phyloP scores from a whole-genome alignment of 2,888 invertebrate genomes.

The Onthophagus sagittarius region DNA sequence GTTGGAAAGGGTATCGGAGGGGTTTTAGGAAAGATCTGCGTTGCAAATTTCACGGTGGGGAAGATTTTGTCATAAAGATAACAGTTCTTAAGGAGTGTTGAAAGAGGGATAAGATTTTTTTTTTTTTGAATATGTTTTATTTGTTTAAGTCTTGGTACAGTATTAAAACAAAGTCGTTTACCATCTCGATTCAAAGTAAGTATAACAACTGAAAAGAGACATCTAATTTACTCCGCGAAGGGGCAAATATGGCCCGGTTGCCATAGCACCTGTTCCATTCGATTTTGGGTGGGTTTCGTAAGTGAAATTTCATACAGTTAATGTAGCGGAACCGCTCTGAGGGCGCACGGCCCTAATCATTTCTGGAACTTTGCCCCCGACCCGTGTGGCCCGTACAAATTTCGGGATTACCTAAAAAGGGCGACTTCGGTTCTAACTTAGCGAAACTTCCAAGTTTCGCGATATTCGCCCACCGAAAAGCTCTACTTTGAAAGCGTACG shows the following conservation, averaged over 20 bases:
- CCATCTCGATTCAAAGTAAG: neutral
- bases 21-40: neutral
- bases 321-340: slow-evolving; percentile 6
- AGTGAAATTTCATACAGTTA: slow-evolving; percentile 12
- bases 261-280: slow-evolving; percentile 17
- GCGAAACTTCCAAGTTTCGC: neutral
- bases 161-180: too few relatives aligned
- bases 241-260: neutral
- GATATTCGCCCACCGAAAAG: neutral
- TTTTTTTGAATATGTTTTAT: too few relatives aligned
- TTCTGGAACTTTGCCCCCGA: slow-evolving; percentile 13
- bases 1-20: neutral
- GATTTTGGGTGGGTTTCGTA: neutral
- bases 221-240: neutral
- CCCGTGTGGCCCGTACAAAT: neutral
- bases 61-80: neutral
- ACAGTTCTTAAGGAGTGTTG: neutral
- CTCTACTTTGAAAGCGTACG: neutral
- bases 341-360: neutral
- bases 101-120: too few relatives aligned
- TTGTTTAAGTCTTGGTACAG: too few relatives aligned
- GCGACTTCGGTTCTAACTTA: neutral
- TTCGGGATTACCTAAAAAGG: neutral
- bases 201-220: neutral
- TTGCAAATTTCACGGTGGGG: neutral